Evolutionary conservation across 2,888 invertebrate genomes (phyloP).

Genomic region (Chloroclysta siterata): DNA sequence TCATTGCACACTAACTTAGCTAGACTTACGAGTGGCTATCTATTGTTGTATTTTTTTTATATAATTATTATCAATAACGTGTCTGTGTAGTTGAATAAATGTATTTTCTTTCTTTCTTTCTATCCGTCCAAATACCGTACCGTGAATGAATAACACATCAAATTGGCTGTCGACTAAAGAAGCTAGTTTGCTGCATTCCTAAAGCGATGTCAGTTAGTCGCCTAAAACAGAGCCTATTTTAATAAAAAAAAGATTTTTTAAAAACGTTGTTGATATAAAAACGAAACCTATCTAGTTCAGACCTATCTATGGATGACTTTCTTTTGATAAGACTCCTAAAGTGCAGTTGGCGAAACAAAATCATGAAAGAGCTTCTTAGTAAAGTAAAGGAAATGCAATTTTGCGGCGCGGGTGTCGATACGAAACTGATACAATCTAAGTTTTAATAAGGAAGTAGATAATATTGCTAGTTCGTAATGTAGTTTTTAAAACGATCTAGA

Average conservation of each 20-base stretch:
- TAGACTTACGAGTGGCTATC: too few species aligned
- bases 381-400: slow-evolving; percentile 18
- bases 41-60: too few species aligned
- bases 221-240: not conserved
- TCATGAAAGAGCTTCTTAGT: slow-evolving; percentile 1
- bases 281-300: not conserved
- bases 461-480: slow-evolving; percentile 11
- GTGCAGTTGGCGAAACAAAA: slow-evolving; percentile 1
- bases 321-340: not conserved
- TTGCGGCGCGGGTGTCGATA: slow-evolving; percentile 13
- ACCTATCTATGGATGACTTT: not conserved
- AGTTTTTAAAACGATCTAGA: slow-evolving; percentile 4
- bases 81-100: too few species aligned
- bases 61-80: too few species aligned
- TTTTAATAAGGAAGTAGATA: slow-evolving; percentile 21
- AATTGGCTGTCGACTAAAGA: too few species aligned
- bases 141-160: too few species aligned
- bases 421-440: slow-evolving; percentile 24
- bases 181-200: too few species aligned
- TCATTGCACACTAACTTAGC: too few species aligned
- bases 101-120: too few species aligned
- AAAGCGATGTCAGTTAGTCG: too few species aligned
- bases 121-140: too few species aligned
- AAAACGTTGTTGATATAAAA: not conserved
- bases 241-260: too few species aligned